A percentile compares a stretch with the other conserved stretches of the same genome.
These are phyloP conservation scores for Acanthaster planci DNA, from an alignment of 35 echinoderm and acorn worm species.

Conservation along the genomic window DNA sequence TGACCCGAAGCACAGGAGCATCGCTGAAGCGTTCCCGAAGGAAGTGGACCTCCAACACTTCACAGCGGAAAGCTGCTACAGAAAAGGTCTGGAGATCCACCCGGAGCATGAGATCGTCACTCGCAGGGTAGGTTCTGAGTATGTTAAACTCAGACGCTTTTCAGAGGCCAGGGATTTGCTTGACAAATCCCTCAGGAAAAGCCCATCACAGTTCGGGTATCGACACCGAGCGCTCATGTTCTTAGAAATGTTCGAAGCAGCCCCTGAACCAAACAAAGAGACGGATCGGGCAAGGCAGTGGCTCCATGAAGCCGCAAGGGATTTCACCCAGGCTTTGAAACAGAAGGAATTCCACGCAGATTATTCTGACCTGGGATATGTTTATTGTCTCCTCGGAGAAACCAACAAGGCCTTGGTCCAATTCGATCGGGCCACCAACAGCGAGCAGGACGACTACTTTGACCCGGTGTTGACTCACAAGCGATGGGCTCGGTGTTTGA, in stretches of 20 bases:
- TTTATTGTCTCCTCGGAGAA: constrained; percentile 50
- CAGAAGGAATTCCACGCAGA: constrained; percentile 72
- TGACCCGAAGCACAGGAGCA: constrained; percentile 38
- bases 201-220: constrained; percentile 64
- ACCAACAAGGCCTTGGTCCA: constrained; percentile 40
- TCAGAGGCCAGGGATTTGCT: constrained; percentile 48
- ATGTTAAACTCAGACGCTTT: constrained; percentile 51
- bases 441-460: constrained; percentile 73
- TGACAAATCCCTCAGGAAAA: constrained; percentile 39
- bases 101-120: constrained; percentile 38
- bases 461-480: constrained; percentile 62
- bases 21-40: constrained; percentile 27
- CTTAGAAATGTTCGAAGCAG: constrained; percentile 57
- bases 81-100: constrained; percentile 38
- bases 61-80: constrained; percentile 51
- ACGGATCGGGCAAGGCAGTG: constrained; percentile 26
- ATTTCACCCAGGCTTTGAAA: constrained; percentile 46
- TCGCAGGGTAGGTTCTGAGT: constrained; percentile 74
- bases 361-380: constrained; percentile 72
- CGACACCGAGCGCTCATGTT: constrained; percentile 63
- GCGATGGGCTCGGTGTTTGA: constrained; percentile 63
- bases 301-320: constrained; percentile 44
- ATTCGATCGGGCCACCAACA: constrained; percentile 54
- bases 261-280: not conserved
- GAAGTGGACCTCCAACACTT: not conserved